Evolutionary conservation across 1,140 invertebrate genomes (phyloP).

Genomic region (Semibalanus balanoides): DNA sequence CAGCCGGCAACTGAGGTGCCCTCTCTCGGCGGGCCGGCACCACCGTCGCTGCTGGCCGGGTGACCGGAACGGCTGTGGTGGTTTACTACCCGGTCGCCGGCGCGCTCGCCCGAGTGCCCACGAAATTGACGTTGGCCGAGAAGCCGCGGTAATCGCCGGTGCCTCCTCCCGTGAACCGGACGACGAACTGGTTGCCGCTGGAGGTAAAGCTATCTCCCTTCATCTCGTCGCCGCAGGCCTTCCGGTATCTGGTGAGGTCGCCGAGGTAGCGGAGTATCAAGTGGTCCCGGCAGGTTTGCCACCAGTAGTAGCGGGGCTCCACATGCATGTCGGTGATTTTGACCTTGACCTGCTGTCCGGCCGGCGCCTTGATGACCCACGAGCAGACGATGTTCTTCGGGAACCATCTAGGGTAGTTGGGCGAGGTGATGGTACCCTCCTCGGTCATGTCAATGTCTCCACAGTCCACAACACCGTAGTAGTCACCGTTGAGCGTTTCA

Average conservation of each 20-base stretch:
- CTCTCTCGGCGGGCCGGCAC: no score
- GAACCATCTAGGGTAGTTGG: conserved; percentile 54
- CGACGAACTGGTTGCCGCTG: background rate
- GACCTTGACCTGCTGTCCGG: conserved; percentile 49
- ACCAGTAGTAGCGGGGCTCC: conserved; percentile 41
- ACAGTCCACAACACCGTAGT: conserved; percentile 9
- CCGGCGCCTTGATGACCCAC: conserved; percentile 52
- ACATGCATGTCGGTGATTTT: conserved; percentile 52
- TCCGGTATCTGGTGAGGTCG: background rate
- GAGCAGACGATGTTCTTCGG: conserved; percentile 46
- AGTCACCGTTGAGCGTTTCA: conserved; percentile 4
- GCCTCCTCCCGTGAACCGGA: background rate
- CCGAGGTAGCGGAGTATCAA: conserved; percentile 29
- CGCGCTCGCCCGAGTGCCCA: no score
- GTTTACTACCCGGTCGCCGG: no score
- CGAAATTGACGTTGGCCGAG: background rate
- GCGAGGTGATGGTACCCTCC: conserved; percentile 45
- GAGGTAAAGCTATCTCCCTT: background rate
- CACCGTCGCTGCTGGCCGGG: no score
- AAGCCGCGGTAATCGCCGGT: background rate
- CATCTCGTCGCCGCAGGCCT: background rate
- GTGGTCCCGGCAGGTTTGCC: conserved; percentile 51
- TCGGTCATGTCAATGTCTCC: conserved; percentile 7
- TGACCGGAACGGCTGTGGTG: no score
- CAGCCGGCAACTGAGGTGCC: no score